Conservation (phyloP, 2,888 invertebrate species). For the Cremastinae sp. region DNA sequence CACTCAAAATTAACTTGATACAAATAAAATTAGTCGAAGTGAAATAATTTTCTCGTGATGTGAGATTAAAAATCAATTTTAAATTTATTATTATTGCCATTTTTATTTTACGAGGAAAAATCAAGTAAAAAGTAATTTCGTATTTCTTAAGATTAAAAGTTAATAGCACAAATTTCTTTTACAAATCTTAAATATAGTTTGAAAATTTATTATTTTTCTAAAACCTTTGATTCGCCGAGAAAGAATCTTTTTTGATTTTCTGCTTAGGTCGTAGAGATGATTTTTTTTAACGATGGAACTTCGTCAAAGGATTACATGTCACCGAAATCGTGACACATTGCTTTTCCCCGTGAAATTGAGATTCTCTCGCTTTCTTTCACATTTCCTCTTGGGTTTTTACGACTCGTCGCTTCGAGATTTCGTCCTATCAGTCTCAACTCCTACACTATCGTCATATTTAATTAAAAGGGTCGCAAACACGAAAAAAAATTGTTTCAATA, state of each 20-base stretch:
- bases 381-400: slow-evolving; percentile 12
- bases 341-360: slow-evolving; percentile 57
- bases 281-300: slow-evolving; percentile 52
- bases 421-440: not conserved
- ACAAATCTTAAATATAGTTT: too few species aligned
- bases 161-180: too few species aligned
- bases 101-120: too few species aligned
- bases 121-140: too few species aligned
- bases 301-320: slow-evolving; percentile 49
- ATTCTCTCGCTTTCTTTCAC: slow-evolving; percentile 31
- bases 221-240: not conserved
- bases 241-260: not conserved
- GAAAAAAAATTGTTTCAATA: too few species aligned
- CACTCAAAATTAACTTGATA: too few species aligned
- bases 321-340: slow-evolving; percentile 36
- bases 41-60: too few species aligned
- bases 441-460: slow-evolving; percentile 39
- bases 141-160: too few species aligned
- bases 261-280: slow-evolving; percentile 2
- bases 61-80: too few species aligned
- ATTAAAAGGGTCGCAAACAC: slow-evolving; percentile 16
- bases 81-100: too few species aligned
- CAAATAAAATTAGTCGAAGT: too few species aligned
- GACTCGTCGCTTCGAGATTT: slow-evolving; percentile 22
- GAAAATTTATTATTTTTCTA: too few species aligned